These are phyloP conservation scores for Alexandromys fortis DNA, from an alignment of 2,113 vertebrate species.

Conservation along the genomic window DNA sequence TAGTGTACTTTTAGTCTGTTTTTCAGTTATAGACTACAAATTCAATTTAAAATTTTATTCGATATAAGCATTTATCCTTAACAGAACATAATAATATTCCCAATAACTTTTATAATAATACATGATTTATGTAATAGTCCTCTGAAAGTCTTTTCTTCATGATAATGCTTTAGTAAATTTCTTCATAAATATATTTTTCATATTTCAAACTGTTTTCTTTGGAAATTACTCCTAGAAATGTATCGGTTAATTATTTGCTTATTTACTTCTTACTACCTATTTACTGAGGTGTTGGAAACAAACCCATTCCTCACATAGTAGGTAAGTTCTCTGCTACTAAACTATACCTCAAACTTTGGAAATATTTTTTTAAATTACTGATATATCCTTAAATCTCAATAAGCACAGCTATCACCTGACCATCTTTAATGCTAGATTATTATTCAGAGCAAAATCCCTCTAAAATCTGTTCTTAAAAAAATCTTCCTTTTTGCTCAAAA, in stretches of 20 bases:
- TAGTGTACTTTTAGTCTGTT: constrained; percentile 9
- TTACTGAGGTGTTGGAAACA: neutral
- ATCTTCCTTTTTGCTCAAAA: too few species aligned
- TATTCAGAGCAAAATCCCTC: too few species aligned
- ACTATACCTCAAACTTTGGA: neutral
- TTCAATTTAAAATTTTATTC: constrained; percentile 46
- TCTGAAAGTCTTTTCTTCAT: constrained; percentile 13
- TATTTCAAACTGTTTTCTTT: constrained; percentile 50
- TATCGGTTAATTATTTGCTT: neutral
- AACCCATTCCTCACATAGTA: neutral
- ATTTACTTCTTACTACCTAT: neutral
- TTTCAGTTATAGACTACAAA: constrained; percentile 7
- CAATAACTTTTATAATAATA: neutral
- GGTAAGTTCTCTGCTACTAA: neutral
- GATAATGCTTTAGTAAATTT: constrained; percentile 8
- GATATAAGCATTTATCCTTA: constrained; percentile 19
- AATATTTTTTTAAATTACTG: neutral
- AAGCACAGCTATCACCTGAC: neutral
- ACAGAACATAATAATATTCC: neutral
- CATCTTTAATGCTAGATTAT: constrained; percentile 14
- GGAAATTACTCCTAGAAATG: constrained; percentile 16
- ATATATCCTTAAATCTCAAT: constrained; percentile 28
- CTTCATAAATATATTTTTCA: constrained; percentile 18
- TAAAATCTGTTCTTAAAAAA: too few species aligned
- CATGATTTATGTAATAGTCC: constrained; percentile 9